Evolutionary conservation across 2,797 vertebrate genomes (phyloP).

Genomic region (Zenarchopterus dispar): DNA sequence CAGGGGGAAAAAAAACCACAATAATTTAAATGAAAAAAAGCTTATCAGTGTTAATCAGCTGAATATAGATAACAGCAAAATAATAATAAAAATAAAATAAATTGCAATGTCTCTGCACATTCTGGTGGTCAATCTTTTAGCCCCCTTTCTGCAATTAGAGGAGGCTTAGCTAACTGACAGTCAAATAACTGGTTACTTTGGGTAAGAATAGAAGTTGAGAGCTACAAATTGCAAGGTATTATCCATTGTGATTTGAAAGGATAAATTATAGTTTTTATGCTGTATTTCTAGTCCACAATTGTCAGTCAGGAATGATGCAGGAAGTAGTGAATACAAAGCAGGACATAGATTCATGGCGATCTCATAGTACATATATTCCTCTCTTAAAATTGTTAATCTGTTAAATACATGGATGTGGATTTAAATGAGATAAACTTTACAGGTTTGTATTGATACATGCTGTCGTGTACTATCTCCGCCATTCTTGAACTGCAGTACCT

Average conservation of each 20-base stretch:
- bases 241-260: conserved; percentile 9
- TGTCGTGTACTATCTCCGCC: not conserved
- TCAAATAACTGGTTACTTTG: conserved; percentile 3
- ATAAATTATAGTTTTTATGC: conserved; percentile 17
- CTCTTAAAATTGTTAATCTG: not conserved
- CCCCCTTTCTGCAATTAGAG: not conserved
- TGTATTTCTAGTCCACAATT: not conserved
- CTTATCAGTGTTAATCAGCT: too few species aligned
- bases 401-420: not conserved
- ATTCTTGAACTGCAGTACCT: too few species aligned
- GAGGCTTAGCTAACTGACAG: not conserved
- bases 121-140: not conserved
- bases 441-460: not conserved
- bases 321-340: not conserved
- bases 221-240: conserved; percentile 6
- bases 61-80: too few species aligned
- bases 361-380: not conserved
- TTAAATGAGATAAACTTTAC: too few species aligned
- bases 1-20: too few species aligned
- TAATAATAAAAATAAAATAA: too few species aligned
- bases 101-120: too few species aligned
- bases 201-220: conserved; percentile 7
- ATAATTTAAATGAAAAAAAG: too few species aligned
- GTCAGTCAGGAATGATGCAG: not conserved
- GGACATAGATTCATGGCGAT: not conserved